Conservation (phyloP, 2,888 invertebrate genomes). For the Amorpha juglandis region DNA sequence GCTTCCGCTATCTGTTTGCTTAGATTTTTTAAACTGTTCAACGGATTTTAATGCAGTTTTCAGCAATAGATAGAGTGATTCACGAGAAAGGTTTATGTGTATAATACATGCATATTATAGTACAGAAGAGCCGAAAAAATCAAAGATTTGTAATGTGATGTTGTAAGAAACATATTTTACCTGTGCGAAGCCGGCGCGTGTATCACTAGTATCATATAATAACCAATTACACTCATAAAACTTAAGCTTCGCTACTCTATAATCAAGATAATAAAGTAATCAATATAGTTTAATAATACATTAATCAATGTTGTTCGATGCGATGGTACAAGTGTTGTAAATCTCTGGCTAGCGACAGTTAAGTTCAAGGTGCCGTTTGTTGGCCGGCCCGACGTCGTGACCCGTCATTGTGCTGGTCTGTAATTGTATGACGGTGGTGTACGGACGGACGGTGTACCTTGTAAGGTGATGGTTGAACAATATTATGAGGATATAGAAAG, state of each 20-base stretch:
- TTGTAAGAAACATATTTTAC: too few species aligned
- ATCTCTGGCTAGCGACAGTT: constrained; percentile 33
- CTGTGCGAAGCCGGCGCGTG: too few species aligned
- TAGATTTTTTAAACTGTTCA: too few species aligned
- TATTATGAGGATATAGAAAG: not conserved
- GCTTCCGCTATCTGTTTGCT: too few species aligned
- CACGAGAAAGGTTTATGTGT: too few species aligned
- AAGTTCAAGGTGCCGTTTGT: constrained; percentile 49
- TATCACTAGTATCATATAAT: too few species aligned
- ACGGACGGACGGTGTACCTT: not conserved
- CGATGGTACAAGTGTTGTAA: not conserved
- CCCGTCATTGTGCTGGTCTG: constrained; percentile 31
- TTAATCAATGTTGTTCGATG: constrained; percentile 1
- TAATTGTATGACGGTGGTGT: too few species aligned
- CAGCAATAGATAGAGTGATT: too few species aligned
- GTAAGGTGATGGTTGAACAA: not conserved
- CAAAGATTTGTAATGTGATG: too few species aligned
- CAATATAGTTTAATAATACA: constrained; percentile 5
- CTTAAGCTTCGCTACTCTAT: not conserved
- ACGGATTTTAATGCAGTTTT: too few species aligned
- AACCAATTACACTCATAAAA: not conserved
- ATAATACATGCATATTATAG: too few species aligned
- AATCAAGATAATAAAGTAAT: not conserved
- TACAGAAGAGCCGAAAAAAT: too few species aligned
- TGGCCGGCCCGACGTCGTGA: constrained; percentile 34